A percentile compares a stretch with the other conserved stretches of the same genome.
Conservation (phyloP, 2,888 invertebrate species). For the Platycheirus albimanus region DNA sequence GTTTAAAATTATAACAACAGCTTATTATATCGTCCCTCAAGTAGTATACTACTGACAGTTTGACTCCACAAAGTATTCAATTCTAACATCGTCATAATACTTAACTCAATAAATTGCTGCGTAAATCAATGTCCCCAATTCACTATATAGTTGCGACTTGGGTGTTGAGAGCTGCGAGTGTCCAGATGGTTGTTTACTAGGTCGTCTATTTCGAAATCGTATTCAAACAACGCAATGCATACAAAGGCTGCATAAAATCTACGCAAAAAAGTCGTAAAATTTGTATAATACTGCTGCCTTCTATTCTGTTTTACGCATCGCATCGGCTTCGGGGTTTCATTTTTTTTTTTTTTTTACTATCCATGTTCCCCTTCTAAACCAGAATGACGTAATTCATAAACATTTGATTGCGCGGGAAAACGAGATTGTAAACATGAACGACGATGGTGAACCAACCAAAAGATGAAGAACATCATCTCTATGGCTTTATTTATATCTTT, state of each 20-base stretch:
- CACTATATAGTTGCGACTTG: neutral
- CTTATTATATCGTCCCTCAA: too few relatives aligned
- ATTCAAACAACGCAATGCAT: constrained; percentile 29
- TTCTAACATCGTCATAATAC: constrained; percentile 1
- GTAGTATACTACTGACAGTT: too few relatives aligned
- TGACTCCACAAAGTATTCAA: too few relatives aligned
- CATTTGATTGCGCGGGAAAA: constrained; percentile 69
- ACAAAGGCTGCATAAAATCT: constrained; percentile 35
- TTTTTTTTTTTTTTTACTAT: neutral
- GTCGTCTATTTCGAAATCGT: constrained; percentile 33
- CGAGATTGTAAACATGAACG: constrained; percentile 61
- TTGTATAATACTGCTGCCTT: constrained; percentile 3
- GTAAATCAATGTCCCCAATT: constrained; percentile 35
- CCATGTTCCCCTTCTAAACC: constrained; percentile 2
- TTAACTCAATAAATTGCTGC: constrained; percentile 20
- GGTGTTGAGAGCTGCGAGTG: neutral
- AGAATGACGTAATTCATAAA: constrained; percentile 68
- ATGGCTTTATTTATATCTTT: constrained; percentile 17
- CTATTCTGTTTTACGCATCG: constrained; percentile 26
- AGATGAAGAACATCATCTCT: constrained; percentile 12
- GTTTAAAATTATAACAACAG: too few relatives aligned
- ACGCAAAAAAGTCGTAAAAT: constrained; percentile 38
- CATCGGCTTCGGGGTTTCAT: neutral
- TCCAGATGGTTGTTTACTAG: constrained; percentile 36
- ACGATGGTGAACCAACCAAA: too few relatives aligned